phyloP scores from a whole-genome alignment of 2,113 vertebrate genomes.

The Podarcis cretensis region DNA sequence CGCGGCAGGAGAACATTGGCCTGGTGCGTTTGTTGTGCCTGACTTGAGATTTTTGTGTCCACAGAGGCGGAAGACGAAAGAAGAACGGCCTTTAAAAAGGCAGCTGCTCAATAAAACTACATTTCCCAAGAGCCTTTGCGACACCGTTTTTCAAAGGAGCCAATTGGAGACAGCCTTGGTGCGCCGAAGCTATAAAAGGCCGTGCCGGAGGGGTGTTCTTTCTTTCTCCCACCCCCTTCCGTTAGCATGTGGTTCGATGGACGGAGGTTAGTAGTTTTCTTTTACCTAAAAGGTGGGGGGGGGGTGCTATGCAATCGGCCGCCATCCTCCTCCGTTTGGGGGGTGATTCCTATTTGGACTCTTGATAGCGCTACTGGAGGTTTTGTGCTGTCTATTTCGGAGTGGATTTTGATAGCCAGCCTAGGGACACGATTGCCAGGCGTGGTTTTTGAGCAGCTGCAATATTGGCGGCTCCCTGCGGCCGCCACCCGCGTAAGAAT shows the following conservation, averaged over 20 bases:
- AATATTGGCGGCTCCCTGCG: neutral
- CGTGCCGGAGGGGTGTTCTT: fast-evolving
- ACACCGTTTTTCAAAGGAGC: fast-evolving
- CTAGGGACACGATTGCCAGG: neutral
- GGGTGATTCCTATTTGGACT: fast-evolving
- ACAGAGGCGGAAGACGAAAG: neutral
- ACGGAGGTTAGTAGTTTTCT: fast-evolving
- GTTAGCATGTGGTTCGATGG: fast-evolving
- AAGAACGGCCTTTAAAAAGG: too few relatives aligned
- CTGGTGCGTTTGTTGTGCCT: neutral
- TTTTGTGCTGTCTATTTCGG: fast-evolving
- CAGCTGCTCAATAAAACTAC: neutral
- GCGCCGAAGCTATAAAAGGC: fast-evolving
- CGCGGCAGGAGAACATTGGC: neutral
- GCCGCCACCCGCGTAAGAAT: neutral
- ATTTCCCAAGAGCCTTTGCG: slow-evolving; percentile 46
- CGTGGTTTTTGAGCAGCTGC: neutral
- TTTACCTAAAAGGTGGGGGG: too few relatives aligned
- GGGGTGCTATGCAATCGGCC: neutral
- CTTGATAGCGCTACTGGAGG: fast-evolving
- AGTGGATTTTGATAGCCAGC: too few relatives aligned
- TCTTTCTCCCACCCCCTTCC: fast-evolving
- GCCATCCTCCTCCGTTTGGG: slow-evolving; percentile 13
- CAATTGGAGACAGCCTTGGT: slow-evolving; percentile 31
- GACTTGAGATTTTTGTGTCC: neutral